Base-by-base conservation (phyloP, 2,797 vertebrate genomes). In the Erethizon dorsatum region DNA sequence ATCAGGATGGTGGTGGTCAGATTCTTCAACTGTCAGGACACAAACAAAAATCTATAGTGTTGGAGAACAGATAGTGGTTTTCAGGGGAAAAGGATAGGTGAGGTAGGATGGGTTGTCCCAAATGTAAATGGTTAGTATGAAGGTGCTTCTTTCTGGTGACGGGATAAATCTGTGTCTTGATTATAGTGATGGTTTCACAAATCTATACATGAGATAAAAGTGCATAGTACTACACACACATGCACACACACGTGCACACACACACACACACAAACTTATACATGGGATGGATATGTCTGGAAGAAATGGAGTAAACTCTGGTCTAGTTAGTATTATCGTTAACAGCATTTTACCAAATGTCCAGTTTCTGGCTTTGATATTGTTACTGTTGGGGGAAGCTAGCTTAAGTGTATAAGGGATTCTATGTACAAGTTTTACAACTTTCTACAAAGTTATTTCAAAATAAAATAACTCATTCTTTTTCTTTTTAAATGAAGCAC, bases 361-460 rank as follows among this genome's bases (percentile, higher is more conserved):
- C 6, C 24, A 28, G 85, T 94, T 95, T 57, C 59, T 97, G 18
- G 57, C 61, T 96, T 96, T 93, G 59, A 78, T 87, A 82, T 33
- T 80, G 28, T 80, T 63, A 88, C 20, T 92, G 31, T 33, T 86
- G 57, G 50, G 37, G 37, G 5, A 95, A 96, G 75, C 18, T 78
- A 92, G 47, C 54, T 24, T 93, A 82, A 94, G 10, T 31, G 9
- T 85, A 45, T 12, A 95, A 92, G 31, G 3, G 15, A 93, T 18
- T 69, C 26, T 82, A 18, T 47, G 13, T 69, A 56, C 11, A 90
- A 80, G 59, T 80, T 94, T 77, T 71, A 84, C 12, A 50, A 54
- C 54, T 92, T 91, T 18, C 61, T 94, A 45, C 87, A 61, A 88
- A 7, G 90, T 87, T 56, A 73, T 73, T 92, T 87, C 20, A 85